phyloP scores from a whole-genome alignment of 1,140 invertebrate species.

The Drosophila azteca region DNA sequence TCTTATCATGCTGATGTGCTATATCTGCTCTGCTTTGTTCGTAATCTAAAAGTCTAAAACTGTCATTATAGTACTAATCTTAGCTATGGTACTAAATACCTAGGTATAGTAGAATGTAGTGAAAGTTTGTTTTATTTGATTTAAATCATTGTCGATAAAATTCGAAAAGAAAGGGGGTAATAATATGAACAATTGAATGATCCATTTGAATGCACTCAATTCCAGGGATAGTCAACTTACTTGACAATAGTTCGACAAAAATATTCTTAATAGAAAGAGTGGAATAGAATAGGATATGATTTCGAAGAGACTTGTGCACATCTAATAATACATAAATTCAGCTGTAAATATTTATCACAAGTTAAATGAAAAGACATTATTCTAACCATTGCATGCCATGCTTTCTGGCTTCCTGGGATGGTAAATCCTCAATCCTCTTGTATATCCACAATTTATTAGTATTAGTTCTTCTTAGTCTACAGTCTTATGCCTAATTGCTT shows the following conservation, averaged over 20 bases:
- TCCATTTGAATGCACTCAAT: slow-evolving; percentile 12
- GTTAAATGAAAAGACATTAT: slow-evolving; percentile 40
- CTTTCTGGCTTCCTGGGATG: slow-evolving; percentile 1
- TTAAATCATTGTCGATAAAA: no score
- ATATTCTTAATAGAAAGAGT: neutral
- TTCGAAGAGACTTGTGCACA: slow-evolving; percentile 5
- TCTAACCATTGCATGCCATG: slow-evolving; percentile 22
- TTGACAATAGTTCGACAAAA: neutral
- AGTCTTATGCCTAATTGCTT: slow-evolving; percentile 32
- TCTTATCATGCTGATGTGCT: neutral
- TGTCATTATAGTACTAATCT: no score
- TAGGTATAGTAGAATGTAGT: no score
- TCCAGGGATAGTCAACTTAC: neutral
- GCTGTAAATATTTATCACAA: slow-evolving; percentile 51
- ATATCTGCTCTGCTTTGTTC: neutral
- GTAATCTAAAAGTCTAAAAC: neutral
- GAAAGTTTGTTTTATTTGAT: no score
- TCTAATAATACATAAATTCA: slow-evolving; percentile 52
- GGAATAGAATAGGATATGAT: neutral
- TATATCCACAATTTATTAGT: slow-evolving; percentile 9
- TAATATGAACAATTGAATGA: neutral
- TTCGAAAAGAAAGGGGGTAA: no score
- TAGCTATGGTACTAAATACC: no score
- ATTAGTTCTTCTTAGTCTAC: slow-evolving; percentile 29
- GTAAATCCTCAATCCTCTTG: slow-evolving; percentile 14